Conservation (phyloP, 2,888 invertebrate species). For the Noctua fimbriata region DNA sequence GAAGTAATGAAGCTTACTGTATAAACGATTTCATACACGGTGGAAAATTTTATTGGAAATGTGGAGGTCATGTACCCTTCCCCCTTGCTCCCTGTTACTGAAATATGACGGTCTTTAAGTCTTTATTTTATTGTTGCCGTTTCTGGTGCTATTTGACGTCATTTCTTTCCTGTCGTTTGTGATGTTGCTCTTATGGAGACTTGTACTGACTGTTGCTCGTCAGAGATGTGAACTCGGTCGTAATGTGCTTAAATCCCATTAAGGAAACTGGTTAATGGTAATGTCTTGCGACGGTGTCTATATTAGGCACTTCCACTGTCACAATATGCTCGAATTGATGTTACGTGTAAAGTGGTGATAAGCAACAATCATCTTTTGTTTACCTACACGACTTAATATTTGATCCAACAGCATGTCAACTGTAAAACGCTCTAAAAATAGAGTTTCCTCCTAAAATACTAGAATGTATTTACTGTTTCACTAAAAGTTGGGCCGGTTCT, state of each 20-base stretch:
- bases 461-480: conserved; percentile 5
- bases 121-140: conserved; percentile 74
- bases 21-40: conserved; percentile 84
- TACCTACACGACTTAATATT: too few relatives aligned
- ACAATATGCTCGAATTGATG: background rate
- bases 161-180: conserved; percentile 67
- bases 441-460: background rate
- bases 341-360: too few relatives aligned
- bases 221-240: background rate
- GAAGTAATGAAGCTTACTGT: conserved; percentile 86
- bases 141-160: conserved; percentile 65
- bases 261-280: conserved; percentile 34
- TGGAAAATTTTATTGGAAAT: conserved; percentile 80
- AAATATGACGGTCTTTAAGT: conserved; percentile 70
- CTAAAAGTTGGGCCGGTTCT: conserved; percentile 19
- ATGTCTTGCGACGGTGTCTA: background rate
- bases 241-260: conserved; percentile 35
- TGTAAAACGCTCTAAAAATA: background rate
- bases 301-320: background rate
- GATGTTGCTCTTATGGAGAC: conserved; percentile 63
- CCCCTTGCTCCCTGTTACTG: conserved; percentile 48
- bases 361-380: background rate
- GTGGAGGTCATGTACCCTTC: conserved; percentile 72
- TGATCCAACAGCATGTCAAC: background rate
- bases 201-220: conserved; percentile 43